Evolutionary conservation across 1,140 invertebrate genomes (phyloP).

Genomic region (Chlorops oryzae): DNA sequence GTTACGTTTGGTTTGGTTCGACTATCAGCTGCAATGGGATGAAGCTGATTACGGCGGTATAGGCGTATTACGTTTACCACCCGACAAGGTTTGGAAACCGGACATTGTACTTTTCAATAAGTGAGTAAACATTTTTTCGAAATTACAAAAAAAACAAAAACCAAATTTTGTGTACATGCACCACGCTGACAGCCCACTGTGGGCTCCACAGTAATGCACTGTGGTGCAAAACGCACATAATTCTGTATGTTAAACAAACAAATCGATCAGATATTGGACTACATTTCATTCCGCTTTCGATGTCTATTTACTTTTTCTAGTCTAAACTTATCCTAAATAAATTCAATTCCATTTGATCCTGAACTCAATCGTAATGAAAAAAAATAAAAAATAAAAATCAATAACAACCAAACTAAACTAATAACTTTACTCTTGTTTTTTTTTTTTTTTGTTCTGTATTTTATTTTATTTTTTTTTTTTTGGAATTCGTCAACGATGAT

Average conservation of each 20-base stretch:
- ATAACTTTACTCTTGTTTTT: constrained; percentile 3
- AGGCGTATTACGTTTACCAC: constrained; percentile 86
- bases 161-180: too few species aligned
- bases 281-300: too few species aligned
- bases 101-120: constrained; percentile 99
- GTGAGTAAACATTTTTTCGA: constrained; percentile 58
- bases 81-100: constrained; percentile 99
- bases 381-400: background rate
- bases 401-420: background rate
- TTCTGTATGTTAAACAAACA: too few species aligned
- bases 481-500: constrained; percentile 13
- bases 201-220: too few species aligned
- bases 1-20: constrained; percentile 94
- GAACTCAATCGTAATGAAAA: too few species aligned
- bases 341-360: too few species aligned
- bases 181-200: too few species aligned
- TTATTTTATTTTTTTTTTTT: constrained; percentile 1
- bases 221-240: too few species aligned
- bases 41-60: constrained; percentile 97
- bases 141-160: background rate
- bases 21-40: constrained; percentile 97
- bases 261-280: too few species aligned
- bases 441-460: constrained; percentile 3
- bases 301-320: too few species aligned
- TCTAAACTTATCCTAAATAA: too few species aligned